Percentiles rank a stretch among this genome's conserved stretches.
Conservation (phyloP, 2,888 invertebrate species). For the Barypeithes pellucidus region DNA sequence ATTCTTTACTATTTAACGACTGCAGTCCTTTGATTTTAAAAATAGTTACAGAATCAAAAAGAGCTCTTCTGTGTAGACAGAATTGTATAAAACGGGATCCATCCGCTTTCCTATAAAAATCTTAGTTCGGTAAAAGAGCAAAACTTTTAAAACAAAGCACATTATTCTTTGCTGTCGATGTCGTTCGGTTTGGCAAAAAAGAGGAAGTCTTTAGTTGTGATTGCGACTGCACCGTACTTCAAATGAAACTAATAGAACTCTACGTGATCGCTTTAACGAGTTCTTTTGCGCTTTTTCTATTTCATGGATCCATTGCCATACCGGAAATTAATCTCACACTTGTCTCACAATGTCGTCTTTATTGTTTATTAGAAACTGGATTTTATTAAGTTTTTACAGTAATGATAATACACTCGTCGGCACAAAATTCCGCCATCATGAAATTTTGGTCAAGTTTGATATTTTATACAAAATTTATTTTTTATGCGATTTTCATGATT, state of each 20-base stretch:
- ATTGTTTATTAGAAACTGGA: slow-evolving; percentile 17
- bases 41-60: neutral
- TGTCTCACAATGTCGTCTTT: slow-evolving; percentile 36
- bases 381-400: no score
- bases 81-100: neutral
- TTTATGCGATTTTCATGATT: no score
- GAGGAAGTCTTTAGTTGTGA: slow-evolving; percentile 58
- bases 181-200: slow-evolving; percentile 48
- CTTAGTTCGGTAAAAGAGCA: slow-evolving; percentile 14
- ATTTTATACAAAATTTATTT: no score
- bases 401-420: no score
- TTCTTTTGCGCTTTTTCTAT: slow-evolving; percentile 40
- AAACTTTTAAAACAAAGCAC: slow-evolving; percentile 50
- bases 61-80: neutral
- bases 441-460: no score
- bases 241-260: slow-evolving; percentile 64
- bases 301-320: slow-evolving; percentile 38
- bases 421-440: no score
- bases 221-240: slow-evolving; percentile 60
- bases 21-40: neutral
- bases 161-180: slow-evolving; percentile 54
- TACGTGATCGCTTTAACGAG: slow-evolving; percentile 59
- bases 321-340: slow-evolving; percentile 49
- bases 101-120: neutral
- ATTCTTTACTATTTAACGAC: no score